Percentiles rank a stretch among this genome's conserved stretches.
phyloP scores from a whole-genome alignment of 1,140 invertebrate genomes.

The Tenebrio molitor region DNA sequence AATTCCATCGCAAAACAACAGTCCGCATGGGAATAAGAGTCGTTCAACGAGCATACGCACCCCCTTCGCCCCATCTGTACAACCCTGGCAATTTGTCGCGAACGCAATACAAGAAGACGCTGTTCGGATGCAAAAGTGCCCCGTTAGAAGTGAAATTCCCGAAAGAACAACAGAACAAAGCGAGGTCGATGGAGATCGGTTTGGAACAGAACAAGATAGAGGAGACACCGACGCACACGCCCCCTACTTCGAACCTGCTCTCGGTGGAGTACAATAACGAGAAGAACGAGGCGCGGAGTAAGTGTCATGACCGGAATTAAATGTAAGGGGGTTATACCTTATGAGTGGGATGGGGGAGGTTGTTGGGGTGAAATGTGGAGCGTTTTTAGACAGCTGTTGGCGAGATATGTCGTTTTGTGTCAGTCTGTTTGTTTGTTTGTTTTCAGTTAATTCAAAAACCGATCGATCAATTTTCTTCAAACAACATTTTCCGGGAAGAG shows the following conservation, averaged over 20 bases:
- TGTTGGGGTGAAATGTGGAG: too few species aligned
- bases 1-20: conserved; percentile 78
- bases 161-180: conserved; percentile 48
- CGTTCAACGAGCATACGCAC: conserved; percentile 73
- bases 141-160: conserved; percentile 56
- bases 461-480: too few species aligned
- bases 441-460: too few species aligned
- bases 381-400: too few species aligned
- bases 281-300: conserved; percentile 8
- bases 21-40: conserved; percentile 89
- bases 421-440: too few species aligned
- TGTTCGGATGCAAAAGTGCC: conserved; percentile 59
- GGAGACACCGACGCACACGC: conserved; percentile 1
- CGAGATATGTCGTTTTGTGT: too few species aligned
- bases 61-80: conserved; percentile 66
- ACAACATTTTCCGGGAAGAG: too few species aligned
- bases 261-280: not conserved
- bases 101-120: conserved; percentile 56
- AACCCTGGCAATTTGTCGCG: conserved; percentile 55
- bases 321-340: too few species aligned
- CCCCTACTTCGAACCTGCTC: not conserved
- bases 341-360: too few species aligned
- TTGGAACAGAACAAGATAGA: conserved; percentile 33
- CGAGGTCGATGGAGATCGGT: conserved; percentile 39
- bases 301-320: not conserved